Percentiles rank a stretch among this genome's conserved stretches.
phyloP scores from a whole-genome alignment of 2,113 vertebrate species.

The Theropithecus gelada region DNA sequence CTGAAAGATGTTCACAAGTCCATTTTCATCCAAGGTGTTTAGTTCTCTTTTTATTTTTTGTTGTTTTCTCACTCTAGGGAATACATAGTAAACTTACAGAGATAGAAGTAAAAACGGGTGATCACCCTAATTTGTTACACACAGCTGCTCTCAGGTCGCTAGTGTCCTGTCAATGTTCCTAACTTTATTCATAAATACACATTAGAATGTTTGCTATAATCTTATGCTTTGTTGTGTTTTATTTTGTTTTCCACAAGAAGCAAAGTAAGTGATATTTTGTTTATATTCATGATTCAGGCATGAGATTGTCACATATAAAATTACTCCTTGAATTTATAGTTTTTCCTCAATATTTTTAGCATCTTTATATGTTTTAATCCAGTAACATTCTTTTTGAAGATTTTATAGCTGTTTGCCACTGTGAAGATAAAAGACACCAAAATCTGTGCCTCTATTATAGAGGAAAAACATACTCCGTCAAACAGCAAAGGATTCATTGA shows the following conservation, averaged over 20 bases:
- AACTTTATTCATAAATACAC: neutral
- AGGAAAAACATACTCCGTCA: neutral
- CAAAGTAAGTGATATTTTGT: slow-evolving; percentile 10
- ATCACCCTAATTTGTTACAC: neutral
- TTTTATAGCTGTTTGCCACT: slow-evolving; percentile 25
- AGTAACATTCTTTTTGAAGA: neutral
- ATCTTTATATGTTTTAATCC: slow-evolving; percentile 28
- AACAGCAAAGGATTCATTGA: neutral
- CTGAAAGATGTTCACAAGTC: neutral
- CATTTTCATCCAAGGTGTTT: slow-evolving; percentile 5
- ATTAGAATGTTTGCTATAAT: neutral
- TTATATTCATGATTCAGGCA: neutral
- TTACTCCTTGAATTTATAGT: slow-evolving; percentile 30
- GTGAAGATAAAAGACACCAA: slow-evolving; percentile 36
- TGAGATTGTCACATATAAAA: slow-evolving; percentile 41
- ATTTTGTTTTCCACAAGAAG: neutral
- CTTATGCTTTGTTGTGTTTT: slow-evolving; percentile 28
- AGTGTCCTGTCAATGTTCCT: neutral
- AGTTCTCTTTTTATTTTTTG: neutral
- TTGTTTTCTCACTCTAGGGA: neutral
- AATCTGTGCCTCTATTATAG: neutral
- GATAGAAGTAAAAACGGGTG: neutral
- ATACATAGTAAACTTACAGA: neutral
- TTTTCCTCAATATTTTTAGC: slow-evolving; percentile 51
- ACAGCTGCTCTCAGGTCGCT: neutral